Conservation (phyloP, 2,113 vertebrate species). For the Oreochromis tanganicae region DNA sequence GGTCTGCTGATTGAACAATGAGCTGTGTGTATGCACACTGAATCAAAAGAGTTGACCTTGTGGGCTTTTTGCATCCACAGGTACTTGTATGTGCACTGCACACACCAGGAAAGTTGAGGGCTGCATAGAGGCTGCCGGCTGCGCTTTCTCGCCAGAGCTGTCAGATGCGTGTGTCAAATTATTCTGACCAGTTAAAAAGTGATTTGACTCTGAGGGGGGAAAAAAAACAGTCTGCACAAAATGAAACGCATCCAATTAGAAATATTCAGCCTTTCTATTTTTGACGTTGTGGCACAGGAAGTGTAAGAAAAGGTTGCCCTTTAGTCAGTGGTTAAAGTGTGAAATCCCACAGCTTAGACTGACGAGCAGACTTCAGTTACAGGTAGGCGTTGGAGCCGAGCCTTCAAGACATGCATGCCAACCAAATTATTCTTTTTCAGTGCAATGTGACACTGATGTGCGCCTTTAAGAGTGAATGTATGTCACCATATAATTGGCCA, state of each 20-base stretch:
- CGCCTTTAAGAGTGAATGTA: conserved; percentile 12
- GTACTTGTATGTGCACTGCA: background rate
- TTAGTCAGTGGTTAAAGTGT: conserved; percentile 61
- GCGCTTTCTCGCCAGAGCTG: background rate
- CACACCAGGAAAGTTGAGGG: background rate
- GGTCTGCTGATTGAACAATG: background rate
- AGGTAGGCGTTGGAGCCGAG: conserved; percentile 54
- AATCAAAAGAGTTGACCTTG: background rate
- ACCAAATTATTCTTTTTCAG: conserved; percentile 36
- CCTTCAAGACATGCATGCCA: conserved; percentile 23
- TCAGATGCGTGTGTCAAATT: conserved; percentile 22
- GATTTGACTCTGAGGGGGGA: background rate
- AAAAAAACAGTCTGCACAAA: background rate
- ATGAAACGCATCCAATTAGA: conserved; percentile 50
- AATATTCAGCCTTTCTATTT: conserved; percentile 55
- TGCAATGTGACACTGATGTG: conserved; percentile 32
- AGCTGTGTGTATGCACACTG: background rate
- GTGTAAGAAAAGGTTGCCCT: conserved; percentile 55
- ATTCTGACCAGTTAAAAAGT: conserved; percentile 35
- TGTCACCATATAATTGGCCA: conserved; percentile 23
- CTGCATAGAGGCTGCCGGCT: background rate
- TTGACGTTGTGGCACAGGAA: conserved; percentile 44
- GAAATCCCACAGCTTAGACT: conserved; percentile 45
- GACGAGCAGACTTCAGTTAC: conserved; percentile 39
- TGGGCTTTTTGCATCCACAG: background rate